phyloP scores from a whole-genome alignment of 2,797 vertebrate genomes.

The Poeciliopsis turneri region DNA sequence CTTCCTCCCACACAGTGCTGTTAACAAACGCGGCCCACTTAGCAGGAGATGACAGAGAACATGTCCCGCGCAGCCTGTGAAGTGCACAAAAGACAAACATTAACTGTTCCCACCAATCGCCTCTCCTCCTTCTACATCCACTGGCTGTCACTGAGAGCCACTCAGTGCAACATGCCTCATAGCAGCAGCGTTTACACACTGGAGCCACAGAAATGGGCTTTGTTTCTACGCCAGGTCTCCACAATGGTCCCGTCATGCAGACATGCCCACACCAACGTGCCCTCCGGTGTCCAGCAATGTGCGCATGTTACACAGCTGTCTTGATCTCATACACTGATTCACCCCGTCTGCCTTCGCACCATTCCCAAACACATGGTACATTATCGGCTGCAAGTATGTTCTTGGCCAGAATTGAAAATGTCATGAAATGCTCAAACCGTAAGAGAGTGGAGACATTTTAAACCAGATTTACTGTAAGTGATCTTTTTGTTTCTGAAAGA shows the following conservation, averaged over 20 bases:
- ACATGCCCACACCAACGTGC: conserved; percentile 68
- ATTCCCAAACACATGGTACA: conserved; percentile 23
- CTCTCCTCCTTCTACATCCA: conserved; percentile 22
- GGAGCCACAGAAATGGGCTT: conserved; percentile 64
- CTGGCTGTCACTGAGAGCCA: conserved; percentile 32
- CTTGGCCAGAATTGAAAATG: neutral
- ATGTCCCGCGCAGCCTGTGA: conserved; percentile 21
- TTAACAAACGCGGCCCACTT: conserved; percentile 44
- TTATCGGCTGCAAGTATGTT: neutral
- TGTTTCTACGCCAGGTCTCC: conserved; percentile 61
- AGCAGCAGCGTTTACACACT: conserved; percentile 49
- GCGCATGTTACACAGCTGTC: conserved; percentile 41
- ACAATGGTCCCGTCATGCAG: conserved; percentile 69
- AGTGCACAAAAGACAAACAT: conserved; percentile 30
- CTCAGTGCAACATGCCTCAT: conserved; percentile 56
- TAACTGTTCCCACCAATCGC: conserved; percentile 30
- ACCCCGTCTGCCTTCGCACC: conserved; percentile 21
- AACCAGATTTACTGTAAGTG: neutral
- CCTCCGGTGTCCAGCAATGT: conserved; percentile 48
- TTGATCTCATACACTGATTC: conserved; percentile 29
- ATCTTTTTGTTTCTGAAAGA: neutral
- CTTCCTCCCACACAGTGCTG: conserved; percentile 42
- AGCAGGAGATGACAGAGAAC: conserved; percentile 41
- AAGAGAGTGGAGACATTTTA: neutral
- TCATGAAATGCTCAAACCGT: neutral